A percentile compares a stretch with the other conserved stretches of the same genome.
These are phyloP conservation scores for Acromyrmex heyeri DNA, from an alignment of 1,140 invertebrate species.

Conservation along the genomic window DNA sequence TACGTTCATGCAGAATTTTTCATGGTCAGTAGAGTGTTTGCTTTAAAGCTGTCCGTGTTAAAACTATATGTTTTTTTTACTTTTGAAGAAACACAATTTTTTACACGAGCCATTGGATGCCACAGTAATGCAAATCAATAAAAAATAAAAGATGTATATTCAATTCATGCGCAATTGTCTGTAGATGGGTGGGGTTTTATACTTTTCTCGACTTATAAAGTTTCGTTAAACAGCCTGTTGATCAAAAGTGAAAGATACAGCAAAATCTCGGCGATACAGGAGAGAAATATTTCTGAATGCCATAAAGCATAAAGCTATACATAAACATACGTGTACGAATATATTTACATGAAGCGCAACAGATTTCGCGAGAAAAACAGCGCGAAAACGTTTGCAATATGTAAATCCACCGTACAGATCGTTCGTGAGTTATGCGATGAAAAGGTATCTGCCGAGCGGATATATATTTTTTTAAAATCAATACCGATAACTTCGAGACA, in stretches of 20 bases:
- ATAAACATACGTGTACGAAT: slow-evolving; percentile 40
- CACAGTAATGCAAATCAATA: background rate
- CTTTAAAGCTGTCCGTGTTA: background rate
- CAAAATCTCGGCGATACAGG: background rate
- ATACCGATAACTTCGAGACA: slow-evolving; percentile 22
- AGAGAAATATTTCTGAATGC: slow-evolving; percentile 35
- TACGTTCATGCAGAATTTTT: slow-evolving; percentile 1
- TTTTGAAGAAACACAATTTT: background rate
- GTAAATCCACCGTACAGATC: slow-evolving; percentile 34
- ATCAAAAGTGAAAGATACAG: slow-evolving; percentile 9
- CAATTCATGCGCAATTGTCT: background rate
- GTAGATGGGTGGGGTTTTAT: background rate
- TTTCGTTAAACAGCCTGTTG: background rate
- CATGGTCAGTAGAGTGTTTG: background rate
- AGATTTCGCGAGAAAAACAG: slow-evolving; percentile 57
- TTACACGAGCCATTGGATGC: background rate
- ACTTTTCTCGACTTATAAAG: background rate
- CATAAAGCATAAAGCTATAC: slow-evolving; percentile 21
- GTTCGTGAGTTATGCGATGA: slow-evolving; percentile 54
- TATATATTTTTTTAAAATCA: slow-evolving; percentile 24
- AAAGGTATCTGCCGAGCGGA: slow-evolving; percentile 3
- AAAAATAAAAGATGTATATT: background rate
- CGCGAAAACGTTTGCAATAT: slow-evolving; percentile 59
- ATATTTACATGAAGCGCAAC: slow-evolving; percentile 63
- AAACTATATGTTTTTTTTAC: background rate